Evolutionary conservation across 2,797 vertebrate species (phyloP).

Genomic region (Cuculus canorus): DNA sequence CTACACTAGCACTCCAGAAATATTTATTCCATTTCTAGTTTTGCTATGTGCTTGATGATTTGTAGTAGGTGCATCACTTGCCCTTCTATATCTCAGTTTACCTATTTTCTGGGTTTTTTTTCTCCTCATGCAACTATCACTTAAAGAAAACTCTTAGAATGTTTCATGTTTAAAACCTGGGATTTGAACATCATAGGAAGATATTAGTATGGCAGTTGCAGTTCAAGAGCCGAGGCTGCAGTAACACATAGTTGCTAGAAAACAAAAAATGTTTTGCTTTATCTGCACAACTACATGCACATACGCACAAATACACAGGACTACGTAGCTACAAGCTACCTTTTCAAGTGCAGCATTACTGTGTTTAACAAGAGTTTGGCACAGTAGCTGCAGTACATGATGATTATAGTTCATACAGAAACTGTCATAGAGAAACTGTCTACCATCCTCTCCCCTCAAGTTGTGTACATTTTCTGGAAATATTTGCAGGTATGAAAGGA

Average conservation of each 20-base stretch:
- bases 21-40: neutral
- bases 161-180: neutral
- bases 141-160: neutral
- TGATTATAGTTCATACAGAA: neutral
- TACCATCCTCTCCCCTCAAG: neutral
- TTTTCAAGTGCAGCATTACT: neutral
- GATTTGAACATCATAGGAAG: neutral
- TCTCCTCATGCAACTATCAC: neutral
- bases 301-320: neutral
- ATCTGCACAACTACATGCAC: neutral
- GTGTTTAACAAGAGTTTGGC: neutral
- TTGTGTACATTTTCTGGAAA: neutral
- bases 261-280: neutral
- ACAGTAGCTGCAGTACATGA: neutral
- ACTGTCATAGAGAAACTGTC: neutral
- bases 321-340: neutral
- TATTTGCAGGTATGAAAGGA: neutral
- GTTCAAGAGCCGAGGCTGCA: neutral
- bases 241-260: neutral
- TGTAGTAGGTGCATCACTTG: neutral
- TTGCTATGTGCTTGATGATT: fast-evolving
- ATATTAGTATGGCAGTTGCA: neutral
- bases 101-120: neutral
- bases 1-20: neutral
- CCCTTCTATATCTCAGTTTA: neutral